Conservation (phyloP, 2,797 vertebrate genomes). For the Lepilemur septentrionalis region DNA sequence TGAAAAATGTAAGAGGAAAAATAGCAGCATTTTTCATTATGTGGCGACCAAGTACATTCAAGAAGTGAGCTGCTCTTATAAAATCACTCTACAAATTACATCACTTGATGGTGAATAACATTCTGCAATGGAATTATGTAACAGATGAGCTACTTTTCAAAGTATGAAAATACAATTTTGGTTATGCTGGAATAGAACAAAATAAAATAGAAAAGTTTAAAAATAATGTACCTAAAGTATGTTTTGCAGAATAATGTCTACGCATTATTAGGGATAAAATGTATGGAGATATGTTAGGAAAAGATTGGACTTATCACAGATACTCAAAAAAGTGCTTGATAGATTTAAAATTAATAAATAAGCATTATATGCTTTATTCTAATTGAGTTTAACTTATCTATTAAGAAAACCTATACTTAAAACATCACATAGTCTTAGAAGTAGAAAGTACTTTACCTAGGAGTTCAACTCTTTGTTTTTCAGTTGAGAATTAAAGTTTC, state of each 20-base stretch:
- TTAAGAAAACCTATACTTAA: background rate
- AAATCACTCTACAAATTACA: constrained; percentile 47
- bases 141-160: constrained; percentile 49
- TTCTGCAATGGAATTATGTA: constrained; percentile 53
- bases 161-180: constrained; percentile 17
- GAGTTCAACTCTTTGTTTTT: background rate
- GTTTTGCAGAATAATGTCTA: background rate
- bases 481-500: background rate
- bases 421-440: background rate
- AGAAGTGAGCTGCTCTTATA: constrained; percentile 44
- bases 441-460: background rate
- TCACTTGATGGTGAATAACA: constrained; percentile 18
- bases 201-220: background rate
- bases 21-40: background rate
- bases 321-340: background rate
- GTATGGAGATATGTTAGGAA: background rate
- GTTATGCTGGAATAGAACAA: background rate
- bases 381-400: background rate
- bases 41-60: constrained; percentile 41
- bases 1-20: constrained; percentile 48
- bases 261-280: background rate
- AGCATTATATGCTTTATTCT: background rate
- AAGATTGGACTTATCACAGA: background rate
- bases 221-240: background rate
- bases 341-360: background rate